phyloP scores from a whole-genome alignment of 2,797 vertebrate species.

The Xerus rutilus region DNA sequence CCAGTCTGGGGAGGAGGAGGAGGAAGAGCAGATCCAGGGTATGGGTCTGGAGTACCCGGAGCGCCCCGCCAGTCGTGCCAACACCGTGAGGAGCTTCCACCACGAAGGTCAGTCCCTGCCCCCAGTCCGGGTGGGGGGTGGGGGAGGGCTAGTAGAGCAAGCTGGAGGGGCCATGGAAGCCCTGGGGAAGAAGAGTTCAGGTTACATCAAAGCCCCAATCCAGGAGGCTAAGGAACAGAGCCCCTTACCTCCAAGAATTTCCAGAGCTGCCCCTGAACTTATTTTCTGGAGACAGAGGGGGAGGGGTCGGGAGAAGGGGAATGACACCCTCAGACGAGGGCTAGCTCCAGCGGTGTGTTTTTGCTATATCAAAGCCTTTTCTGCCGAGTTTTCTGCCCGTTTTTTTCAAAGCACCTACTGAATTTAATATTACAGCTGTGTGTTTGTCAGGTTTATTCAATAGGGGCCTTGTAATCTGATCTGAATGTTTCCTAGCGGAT shows the following conservation, averaged over 20 bases:
- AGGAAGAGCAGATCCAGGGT: slow-evolving; percentile 86
- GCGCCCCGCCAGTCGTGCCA: slow-evolving; percentile 96
- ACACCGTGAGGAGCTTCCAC: slow-evolving; percentile 99
- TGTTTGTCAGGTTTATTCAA: slow-evolving; percentile 89
- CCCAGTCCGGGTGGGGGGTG: not conserved
- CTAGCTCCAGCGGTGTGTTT: slow-evolving; percentile 76
- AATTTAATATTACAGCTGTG: slow-evolving; percentile 90
- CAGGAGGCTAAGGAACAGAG: slow-evolving; percentile 34
- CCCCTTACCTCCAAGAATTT: slow-evolving; percentile 70
- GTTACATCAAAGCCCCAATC: slow-evolving; percentile 75
- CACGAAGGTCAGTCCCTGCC: slow-evolving; percentile 95
- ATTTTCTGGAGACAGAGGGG: slow-evolving; percentile 67
- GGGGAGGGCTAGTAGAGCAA: not conserved
- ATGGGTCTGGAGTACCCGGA: slow-evolving; percentile 96
- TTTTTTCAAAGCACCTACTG: slow-evolving; percentile 83
- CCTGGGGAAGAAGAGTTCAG: slow-evolving; percentile 57
- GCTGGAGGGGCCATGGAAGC: slow-evolving; percentile 11
- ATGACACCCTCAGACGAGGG: slow-evolving; percentile 42
- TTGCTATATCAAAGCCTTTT: slow-evolving; percentile 84
- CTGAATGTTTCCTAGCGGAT: slow-evolving; percentile 91
- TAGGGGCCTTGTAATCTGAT: slow-evolving; percentile 89
- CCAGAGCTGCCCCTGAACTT: slow-evolving; percentile 71
- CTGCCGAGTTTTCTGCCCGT: slow-evolving; percentile 83
- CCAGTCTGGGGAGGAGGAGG: slow-evolving; percentile 97
- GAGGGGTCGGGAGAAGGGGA: not conserved